Conservation (phyloP, 1,140 invertebrate species). For the Zaprionus africanus region DNA sequence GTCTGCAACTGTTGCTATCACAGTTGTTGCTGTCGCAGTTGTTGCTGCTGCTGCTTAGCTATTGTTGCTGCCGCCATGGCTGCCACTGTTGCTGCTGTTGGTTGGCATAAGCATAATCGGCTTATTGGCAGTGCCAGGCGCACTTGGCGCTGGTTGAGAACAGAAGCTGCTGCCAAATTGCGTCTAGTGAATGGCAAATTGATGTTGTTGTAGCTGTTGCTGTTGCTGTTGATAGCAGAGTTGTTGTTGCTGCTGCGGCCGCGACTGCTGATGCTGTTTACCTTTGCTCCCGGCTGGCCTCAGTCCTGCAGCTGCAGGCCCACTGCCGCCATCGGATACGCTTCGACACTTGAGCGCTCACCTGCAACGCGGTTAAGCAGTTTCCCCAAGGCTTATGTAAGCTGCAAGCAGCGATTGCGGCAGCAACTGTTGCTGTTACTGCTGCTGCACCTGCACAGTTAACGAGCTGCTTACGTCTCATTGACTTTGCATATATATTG, state of each 20-base stretch:
- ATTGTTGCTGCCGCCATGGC: neutral
- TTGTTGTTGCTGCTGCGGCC: conserved; percentile 10
- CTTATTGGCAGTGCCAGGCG: conserved; percentile 46
- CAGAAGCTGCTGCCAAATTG: conserved; percentile 44
- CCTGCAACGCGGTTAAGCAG: conserved; percentile 4
- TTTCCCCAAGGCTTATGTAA: conserved; percentile 15
- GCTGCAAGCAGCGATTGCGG: conserved; percentile 6
- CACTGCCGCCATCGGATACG: conserved; percentile 7
- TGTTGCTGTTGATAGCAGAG: neutral
- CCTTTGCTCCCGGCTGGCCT: conserved; percentile 30
- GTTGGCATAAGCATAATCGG: conserved; percentile 65
- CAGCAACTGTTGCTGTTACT: conserved; percentile 4
- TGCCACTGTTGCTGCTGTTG: conserved; percentile 46
- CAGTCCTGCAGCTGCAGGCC: conserved; percentile 27
- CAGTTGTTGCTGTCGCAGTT: conserved; percentile 12
- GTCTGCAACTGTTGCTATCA: conserved; percentile 37
- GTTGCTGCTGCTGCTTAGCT: conserved; percentile 27
- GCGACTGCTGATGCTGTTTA: conserved; percentile 18
- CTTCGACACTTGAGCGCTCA: conserved; percentile 5
- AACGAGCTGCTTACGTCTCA: conserved; percentile 67
- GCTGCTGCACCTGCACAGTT: conserved; percentile 14
- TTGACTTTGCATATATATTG: conserved; percentile 51
- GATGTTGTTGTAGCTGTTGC: conserved; percentile 24
- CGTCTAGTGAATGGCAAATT: conserved; percentile 35
- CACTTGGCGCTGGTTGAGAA: conserved; percentile 22